These are phyloP conservation scores for Phataginus tricuspis DNA, from an alignment of 2,797 vertebrate genomes.

Conservation along the genomic window DNA sequence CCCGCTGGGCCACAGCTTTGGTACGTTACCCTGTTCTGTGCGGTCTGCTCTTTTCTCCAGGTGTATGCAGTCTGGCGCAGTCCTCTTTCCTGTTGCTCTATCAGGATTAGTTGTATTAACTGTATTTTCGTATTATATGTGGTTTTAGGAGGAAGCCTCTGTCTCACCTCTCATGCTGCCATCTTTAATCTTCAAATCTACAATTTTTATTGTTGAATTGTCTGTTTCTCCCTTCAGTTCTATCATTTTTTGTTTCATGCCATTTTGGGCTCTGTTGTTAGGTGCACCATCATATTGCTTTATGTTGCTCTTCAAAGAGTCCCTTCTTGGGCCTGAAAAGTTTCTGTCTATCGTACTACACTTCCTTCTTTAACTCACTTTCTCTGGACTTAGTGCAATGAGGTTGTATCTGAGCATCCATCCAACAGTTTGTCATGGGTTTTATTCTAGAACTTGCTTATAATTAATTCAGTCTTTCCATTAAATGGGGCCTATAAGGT, in stretches of 20 bases:
- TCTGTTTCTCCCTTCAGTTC: background rate
- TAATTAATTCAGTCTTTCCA: conserved; percentile 4
- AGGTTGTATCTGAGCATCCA: background rate
- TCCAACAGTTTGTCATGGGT: background rate
- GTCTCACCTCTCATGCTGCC: too few relatives aligned
- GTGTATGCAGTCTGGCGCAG: too few relatives aligned
- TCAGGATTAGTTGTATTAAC: too few relatives aligned
- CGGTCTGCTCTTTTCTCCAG: too few relatives aligned
- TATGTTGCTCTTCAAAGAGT: background rate
- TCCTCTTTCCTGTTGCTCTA: too few relatives aligned
- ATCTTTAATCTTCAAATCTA: background rate
- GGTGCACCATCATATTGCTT: background rate
- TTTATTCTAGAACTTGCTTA: background rate
- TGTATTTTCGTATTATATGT: too few relatives aligned
- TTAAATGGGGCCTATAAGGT: background rate
- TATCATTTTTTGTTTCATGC: background rate
- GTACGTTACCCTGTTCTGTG: too few relatives aligned
- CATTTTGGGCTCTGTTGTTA: background rate
- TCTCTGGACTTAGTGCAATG: background rate
- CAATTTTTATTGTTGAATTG: background rate
- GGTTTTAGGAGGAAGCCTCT: too few relatives aligned
- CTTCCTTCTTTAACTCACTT: background rate
- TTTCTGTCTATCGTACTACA: background rate
- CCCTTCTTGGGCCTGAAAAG: background rate
- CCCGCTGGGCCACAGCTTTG: too few relatives aligned